Base-by-base conservation (phyloP, 2,797 vertebrate species). In the Phalanger gymnotis region DNA sequence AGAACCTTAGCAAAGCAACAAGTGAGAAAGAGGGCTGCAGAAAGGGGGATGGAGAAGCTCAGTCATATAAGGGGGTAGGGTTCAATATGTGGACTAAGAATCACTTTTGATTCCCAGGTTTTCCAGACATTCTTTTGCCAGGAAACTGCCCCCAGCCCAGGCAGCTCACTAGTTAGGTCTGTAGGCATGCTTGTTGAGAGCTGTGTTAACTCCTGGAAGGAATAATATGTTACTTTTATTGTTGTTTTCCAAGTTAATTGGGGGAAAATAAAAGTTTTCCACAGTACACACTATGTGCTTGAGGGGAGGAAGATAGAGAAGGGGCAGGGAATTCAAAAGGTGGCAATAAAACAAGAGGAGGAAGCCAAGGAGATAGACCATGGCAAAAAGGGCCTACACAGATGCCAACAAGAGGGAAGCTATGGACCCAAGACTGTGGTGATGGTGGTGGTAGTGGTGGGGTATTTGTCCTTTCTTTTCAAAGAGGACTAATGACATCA, bases 271-370 rank as follows among this genome's bases (percentile, higher is more conserved):
- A 94, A 28, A 90, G 22, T 92, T 92, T 90, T 53, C 90, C 57
- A 94, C 89, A 54, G 89, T 95, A 90, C 7, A 13, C 92, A 89
- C 30, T 95, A 92, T 14, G 31, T 22, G 40, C 10, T 92, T 66
- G n/a, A 91, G 47, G 14, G 22, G 27, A 91, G 53, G 95, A 34
- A 89, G 91, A 56, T 0, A n/a, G 31, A 54, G n/a, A 93, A 0
- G 0, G 55, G 54, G 9, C 28, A 28, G 54, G 58, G 5, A 73
- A 19, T n/a, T 73, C 5, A 3, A 34, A 92, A 14, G 9, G 22
- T 5, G 12, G 30, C 5, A 0, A 0, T 30, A 92, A 34, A 90
- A 53, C 5, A n/a, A 58, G 53, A 3, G 27, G 53, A 28, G 91
- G 53, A 94, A n/a, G 1, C 1, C 16, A 52, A 81, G 9, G 22